phyloP scores from a whole-genome alignment of 2,888 invertebrate species.

The Agrotis segetum region DNA sequence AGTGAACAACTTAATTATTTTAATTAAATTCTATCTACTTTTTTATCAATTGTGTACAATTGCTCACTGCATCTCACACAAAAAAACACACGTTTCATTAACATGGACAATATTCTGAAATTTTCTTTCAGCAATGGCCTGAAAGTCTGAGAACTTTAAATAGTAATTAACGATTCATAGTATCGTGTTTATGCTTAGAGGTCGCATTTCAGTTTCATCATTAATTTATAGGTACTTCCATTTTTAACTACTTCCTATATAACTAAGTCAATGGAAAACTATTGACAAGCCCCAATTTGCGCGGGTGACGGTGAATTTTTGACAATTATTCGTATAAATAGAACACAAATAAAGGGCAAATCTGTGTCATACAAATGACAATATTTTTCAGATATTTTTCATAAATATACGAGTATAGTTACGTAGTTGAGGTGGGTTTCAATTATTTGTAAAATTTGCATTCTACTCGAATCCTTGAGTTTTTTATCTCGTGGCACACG shows the following conservation, averaged over 20 bases:
- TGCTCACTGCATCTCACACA: neutral
- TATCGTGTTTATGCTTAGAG: too few relatives aligned
- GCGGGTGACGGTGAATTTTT: too few relatives aligned
- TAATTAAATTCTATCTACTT: neutral
- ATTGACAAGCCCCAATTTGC: too few relatives aligned
- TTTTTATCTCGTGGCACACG: neutral
- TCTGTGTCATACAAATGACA: too few relatives aligned
- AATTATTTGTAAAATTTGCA: conserved; percentile 6
- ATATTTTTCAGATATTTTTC: too few relatives aligned
- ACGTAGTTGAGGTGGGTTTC: neutral
- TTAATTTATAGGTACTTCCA: neutral
- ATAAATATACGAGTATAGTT: too few relatives aligned
- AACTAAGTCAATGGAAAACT: neutral
- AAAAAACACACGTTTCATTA: neutral
- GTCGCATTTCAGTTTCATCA: neutral
- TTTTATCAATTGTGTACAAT: neutral
- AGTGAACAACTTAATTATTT: neutral
- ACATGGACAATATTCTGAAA: neutral
- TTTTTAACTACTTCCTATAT: neutral
- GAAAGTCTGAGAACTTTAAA: too few relatives aligned
- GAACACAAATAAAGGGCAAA: too few relatives aligned
- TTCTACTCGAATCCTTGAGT: neutral
- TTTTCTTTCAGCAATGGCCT: neutral
- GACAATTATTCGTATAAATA: too few relatives aligned
- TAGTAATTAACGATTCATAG: too few relatives aligned